phyloP scores from a whole-genome alignment of 2,797 vertebrate genomes.

The Sphenopsis melanotis region DNA sequence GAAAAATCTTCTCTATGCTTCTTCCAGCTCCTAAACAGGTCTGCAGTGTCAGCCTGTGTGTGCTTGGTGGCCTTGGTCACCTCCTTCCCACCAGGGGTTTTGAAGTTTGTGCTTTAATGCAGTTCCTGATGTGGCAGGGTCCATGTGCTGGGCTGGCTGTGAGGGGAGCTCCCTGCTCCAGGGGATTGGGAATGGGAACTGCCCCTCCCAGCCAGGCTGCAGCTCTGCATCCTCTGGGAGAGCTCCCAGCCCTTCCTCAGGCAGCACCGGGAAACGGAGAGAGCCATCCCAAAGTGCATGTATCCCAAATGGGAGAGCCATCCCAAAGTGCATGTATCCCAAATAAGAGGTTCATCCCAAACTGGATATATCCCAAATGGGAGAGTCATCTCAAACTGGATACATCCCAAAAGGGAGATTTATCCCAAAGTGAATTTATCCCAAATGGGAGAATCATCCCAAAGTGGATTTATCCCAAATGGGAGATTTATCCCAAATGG shows the following conservation, averaged over 20 bases:
- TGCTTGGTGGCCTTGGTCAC: background rate
- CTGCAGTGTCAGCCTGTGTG: background rate
- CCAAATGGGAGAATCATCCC: too few relatives aligned
- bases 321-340: background rate
- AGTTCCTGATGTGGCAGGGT: background rate
- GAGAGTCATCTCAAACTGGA: too few relatives aligned
- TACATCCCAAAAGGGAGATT: too few relatives aligned
- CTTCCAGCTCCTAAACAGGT: background rate
- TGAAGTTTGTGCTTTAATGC: background rate
- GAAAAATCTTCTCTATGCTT: background rate
- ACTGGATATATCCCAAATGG: background rate
- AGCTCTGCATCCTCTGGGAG: background rate
- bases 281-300: background rate
- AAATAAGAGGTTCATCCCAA: background rate
- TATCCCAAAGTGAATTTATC: too few relatives aligned
- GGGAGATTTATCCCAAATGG: background rate
- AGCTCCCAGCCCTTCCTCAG: background rate
- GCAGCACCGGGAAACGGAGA: background rate
- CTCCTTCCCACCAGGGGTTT: background rate
- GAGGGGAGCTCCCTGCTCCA: background rate
- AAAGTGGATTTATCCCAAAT: background rate
- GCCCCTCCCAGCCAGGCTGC: rapidly evolving
- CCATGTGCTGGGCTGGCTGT: background rate
- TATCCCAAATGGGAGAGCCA: too few relatives aligned
- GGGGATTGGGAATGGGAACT: background rate